Evolutionary conservation across 2,113 vertebrate species (phyloP).

Genomic region (Notechis scutatus): DNA sequence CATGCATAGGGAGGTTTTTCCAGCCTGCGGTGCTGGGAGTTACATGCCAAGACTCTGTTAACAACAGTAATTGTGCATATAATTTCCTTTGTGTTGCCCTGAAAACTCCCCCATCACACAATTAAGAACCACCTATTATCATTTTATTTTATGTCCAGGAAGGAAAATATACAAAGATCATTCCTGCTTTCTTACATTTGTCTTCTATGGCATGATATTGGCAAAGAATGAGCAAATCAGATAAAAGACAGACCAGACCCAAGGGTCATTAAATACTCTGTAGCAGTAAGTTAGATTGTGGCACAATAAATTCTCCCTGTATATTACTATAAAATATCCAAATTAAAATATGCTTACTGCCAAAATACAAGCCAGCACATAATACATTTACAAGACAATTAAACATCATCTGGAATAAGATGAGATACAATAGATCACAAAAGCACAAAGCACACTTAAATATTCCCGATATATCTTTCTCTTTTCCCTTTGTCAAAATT

Average conservation of each 20-base stretch:
- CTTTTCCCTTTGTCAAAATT: not conserved
- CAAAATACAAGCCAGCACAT: not conserved
- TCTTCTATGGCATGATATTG: not conserved
- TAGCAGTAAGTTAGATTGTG: not conserved
- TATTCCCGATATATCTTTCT: not conserved
- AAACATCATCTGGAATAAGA: not conserved
- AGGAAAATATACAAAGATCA: slow-evolving; percentile 4
- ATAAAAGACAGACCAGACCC: not conserved
- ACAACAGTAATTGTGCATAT: slow-evolving; percentile 72
- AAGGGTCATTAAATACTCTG: not conserved
- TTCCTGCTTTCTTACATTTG: not conserved
- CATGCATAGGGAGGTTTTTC: slow-evolving; percentile 66
- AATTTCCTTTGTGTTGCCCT: slow-evolving; percentile 61
- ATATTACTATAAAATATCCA: not conserved
- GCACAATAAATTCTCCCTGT: not conserved
- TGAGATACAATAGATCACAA: not conserved
- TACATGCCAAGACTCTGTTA: slow-evolving; percentile 70
- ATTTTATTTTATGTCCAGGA: slow-evolving; percentile 39
- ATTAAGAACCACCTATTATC: slow-evolving; percentile 54
- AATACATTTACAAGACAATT: not conserved
- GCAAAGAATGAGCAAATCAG: not conserved
- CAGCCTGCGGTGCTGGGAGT: slow-evolving; percentile 70
- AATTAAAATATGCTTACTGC: not conserved
- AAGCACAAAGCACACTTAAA: not conserved
- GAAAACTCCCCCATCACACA: slow-evolving; percentile 65